Percentiles rank a stretch among this genome's conserved stretches.
Evolutionary conservation across 2,113 vertebrate species (phyloP).

Genomic region (Dipodomys spectabilis): DNA sequence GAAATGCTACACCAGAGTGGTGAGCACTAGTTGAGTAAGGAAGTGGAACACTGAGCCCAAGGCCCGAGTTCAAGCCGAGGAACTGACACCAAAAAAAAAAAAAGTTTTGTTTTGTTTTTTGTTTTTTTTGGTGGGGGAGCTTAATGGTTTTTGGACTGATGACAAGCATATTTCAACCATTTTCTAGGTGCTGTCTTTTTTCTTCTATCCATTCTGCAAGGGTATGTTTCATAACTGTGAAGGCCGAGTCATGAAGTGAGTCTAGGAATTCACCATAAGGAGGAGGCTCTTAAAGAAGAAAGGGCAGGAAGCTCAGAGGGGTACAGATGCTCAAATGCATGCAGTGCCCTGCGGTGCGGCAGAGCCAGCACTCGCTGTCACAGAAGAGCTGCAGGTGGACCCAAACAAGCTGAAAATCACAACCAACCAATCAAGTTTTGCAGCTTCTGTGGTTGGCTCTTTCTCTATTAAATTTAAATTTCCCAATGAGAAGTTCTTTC

Average conservation of each 20-base stretch:
- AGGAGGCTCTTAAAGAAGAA: neutral
- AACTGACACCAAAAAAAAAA: too few species aligned
- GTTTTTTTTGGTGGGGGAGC: neutral
- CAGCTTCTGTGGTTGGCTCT: constrained; percentile 35
- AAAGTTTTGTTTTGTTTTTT: neutral
- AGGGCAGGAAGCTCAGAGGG: neutral
- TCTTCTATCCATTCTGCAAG: neutral
- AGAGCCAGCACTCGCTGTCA: neutral
- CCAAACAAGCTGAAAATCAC: neutral
- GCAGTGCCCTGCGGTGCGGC: neutral
- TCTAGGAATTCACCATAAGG: neutral
- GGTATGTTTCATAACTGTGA: neutral
- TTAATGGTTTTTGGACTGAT: neutral
- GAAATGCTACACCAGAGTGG: too few species aligned
- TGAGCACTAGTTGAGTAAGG: too few species aligned
- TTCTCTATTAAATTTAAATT: constrained; percentile 40
- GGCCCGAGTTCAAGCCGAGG: too few species aligned
- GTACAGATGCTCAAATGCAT: neutral
- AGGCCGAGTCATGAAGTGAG: neutral
- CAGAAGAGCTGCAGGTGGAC: neutral
- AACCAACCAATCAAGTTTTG: neutral
- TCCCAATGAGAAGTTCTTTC: constrained; percentile 28
- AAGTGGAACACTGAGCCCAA: too few species aligned
- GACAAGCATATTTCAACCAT: constrained; percentile 4
- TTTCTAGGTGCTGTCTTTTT: neutral